Evolutionary conservation across 2,113 vertebrate species (phyloP).

Genomic region (Muntiacus reevesi): DNA sequence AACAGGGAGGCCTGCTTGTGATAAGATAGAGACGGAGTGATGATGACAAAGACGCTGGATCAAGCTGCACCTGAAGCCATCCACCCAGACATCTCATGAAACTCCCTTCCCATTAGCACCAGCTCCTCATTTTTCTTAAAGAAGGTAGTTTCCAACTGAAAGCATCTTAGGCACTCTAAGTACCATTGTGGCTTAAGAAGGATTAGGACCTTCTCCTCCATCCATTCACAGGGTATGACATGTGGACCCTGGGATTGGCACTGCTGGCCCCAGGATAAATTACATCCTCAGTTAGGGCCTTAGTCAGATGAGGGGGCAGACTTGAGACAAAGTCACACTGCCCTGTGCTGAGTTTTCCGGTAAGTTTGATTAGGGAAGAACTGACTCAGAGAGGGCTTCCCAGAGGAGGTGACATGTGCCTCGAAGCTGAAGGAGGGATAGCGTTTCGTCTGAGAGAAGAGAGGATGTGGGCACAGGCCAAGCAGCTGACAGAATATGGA

Average conservation of each 20-base stretch:
- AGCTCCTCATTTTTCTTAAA: not conserved
- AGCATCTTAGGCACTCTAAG: not conserved
- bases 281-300: not conserved
- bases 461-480: not conserved
- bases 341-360: accelerated
- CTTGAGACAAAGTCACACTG: not conserved
- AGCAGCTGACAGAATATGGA: not conserved
- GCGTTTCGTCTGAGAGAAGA: not conserved
- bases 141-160: not conserved
- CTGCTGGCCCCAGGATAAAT: not conserved
- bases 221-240: too few relatives aligned
- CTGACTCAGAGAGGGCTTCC: not conserved
- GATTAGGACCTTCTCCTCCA: not conserved
- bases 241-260: too few relatives aligned
- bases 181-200: not conserved
- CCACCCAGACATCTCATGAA: not conserved
- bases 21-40: not conserved
- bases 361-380: not conserved
- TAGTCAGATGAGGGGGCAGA: not conserved
- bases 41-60: not conserved
- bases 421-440: not conserved
- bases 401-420: not conserved
- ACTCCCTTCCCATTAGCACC: not conserved
- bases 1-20: not conserved
- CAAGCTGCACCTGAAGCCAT: not conserved